Conservation (phyloP, 2,797 vertebrate species). For the Cyprinella venusta region DNA sequence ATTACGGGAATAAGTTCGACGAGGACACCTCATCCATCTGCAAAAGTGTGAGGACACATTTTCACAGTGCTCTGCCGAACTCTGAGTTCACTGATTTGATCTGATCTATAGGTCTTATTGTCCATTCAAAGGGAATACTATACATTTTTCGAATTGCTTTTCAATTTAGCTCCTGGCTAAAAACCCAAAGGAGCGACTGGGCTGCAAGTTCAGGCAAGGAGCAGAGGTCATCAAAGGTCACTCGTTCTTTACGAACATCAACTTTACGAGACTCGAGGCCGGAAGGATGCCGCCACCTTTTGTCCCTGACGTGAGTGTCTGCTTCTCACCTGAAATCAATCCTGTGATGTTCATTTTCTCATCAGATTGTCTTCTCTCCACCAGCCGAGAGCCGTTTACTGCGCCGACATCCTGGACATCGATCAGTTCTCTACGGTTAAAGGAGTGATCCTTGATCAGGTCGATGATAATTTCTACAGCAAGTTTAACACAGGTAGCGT, state of each 20-base stretch:
- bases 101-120: neutral
- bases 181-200: conserved; percentile 76
- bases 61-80: neutral
- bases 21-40: conserved; percentile 73
- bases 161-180: conserved; percentile 78
- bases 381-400: conserved; percentile 85
- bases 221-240: conserved; percentile 75
- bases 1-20: conserved; percentile 73
- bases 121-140: neutral
- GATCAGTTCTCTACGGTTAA: conserved; percentile 85
- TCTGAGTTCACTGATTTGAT: neutral
- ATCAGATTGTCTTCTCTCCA: neutral
- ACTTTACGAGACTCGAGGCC: conserved; percentile 85
- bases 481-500: conserved; percentile 82
- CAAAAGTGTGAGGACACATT: conserved; percentile 68
- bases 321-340: neutral
- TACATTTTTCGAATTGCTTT: neutral
- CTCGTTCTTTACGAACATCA: conserved; percentile 79
- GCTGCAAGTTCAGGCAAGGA: conserved; percentile 62
- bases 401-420: conserved; percentile 85
- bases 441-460: conserved; percentile 78
- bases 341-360: neutral
- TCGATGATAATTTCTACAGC: conserved; percentile 78
- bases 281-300: conserved; percentile 78
- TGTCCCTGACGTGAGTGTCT: conserved; percentile 78